Evolutionary conservation across 2,888 invertebrate genomes (phyloP).

Genomic region (Cephus pygmeus): DNA sequence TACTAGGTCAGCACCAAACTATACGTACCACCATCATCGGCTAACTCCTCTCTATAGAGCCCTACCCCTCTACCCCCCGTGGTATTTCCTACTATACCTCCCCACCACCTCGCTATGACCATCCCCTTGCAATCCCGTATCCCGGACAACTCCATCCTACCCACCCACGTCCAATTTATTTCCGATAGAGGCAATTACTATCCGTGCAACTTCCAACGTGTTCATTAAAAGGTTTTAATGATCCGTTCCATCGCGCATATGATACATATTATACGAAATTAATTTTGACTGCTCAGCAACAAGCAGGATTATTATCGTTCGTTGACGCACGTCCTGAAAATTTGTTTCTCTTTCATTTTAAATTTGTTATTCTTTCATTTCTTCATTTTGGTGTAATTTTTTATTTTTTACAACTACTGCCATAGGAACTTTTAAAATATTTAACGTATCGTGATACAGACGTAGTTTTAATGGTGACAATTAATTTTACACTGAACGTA

Average conservation of each 20-base stretch:
- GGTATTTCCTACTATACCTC: conserved; percentile 12
- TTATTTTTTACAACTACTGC: background rate
- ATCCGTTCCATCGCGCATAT: conserved; percentile 19
- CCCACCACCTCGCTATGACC: conserved; percentile 9
- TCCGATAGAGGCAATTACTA: conserved; percentile 42
- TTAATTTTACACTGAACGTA: background rate
- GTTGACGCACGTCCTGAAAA: background rate
- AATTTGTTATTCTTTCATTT: background rate
- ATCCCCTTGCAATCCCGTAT: background rate
- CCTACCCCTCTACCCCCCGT: background rate
- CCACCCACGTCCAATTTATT: conserved; percentile 41
- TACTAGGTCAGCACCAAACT: background rate
- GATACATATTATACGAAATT: conserved; percentile 1
- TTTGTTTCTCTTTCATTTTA: background rate
- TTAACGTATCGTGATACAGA: background rate
- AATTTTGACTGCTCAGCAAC: background rate
- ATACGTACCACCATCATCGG: background rate
- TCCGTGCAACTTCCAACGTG: conserved; percentile 32
- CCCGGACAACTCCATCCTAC: conserved; percentile 24
- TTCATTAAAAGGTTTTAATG: conserved; percentile 38
- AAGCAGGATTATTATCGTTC: background rate
- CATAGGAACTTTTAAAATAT: background rate
- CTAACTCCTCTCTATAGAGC: background rate
- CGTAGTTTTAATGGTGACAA: too few relatives aligned
- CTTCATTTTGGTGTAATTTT: background rate